Base-by-base conservation (phyloP, 2,797 vertebrate genomes). In the Podargus strigoides region DNA sequence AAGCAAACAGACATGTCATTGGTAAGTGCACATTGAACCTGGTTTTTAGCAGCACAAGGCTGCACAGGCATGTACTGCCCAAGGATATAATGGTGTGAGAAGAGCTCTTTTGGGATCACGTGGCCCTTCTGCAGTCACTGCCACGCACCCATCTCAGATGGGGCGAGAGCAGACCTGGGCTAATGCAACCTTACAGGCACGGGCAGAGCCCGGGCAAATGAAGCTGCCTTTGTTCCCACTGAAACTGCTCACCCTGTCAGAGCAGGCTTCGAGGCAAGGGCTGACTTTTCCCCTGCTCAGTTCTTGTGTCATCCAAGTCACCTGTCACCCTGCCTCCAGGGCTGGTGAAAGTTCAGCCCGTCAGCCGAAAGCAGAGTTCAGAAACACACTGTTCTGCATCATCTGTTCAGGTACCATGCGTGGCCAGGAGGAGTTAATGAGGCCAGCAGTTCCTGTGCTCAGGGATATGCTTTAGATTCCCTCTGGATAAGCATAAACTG, bases 91-190 rank as follows among this genome's bases (percentile, higher is more conserved):
- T 2, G 21, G 36, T 4, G 4, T 1, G 2, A 68, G 79, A 73
- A 62, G 30, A 50, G 32, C 37, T n/a, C 63, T 18, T 73, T 11
- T 13, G 53, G 56, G 72, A 69, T 66, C 22, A 14, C 20, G 6
- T 16, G 21, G 34, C 44, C 56, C 34, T 77, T 36, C 63, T 1
- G 3, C 72, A 44, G 47, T 5, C 20, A 10, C 5, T 4, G 7
- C 11, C 2, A 3, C 0, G 3, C 59, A 62, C 4, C 41, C 4
- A 0, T 17, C 50, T 26, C 79, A 67, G 64, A 42, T 0, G 3
- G 53, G 23, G 66, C 6, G 53, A 46, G 21, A 0, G 12, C 7
- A 10, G 42, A 67, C n/a, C 47, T 7, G 41, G 53, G 76, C 37
- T 56, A 73, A 85, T 1, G 19, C 11, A 3, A 53, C 21, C 73